Conservation (phyloP, 2,888 invertebrate species). For the Physocephala rufipes region DNA sequence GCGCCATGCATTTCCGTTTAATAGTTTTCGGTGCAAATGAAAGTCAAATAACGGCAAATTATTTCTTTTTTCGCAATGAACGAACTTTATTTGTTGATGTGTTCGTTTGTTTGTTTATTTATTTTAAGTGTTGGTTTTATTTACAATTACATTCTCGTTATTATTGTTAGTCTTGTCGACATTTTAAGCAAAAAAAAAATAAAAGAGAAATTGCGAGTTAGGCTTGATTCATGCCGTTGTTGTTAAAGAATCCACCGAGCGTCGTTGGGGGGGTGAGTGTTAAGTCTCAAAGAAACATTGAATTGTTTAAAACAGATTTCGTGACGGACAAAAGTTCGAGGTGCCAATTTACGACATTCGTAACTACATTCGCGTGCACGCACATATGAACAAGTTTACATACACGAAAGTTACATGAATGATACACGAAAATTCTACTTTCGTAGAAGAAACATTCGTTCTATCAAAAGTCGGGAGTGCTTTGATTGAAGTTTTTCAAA, state of each 20-base stretch:
- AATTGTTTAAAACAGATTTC: conserved; percentile 43
- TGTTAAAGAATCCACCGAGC: background rate
- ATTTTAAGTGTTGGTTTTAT: background rate
- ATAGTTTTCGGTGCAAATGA: conserved; percentile 49
- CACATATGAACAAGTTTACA: background rate
- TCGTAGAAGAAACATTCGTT: too few relatives aligned
- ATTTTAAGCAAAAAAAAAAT: background rate
- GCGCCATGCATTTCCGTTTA: conserved; percentile 24
- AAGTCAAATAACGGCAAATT: conserved; percentile 55
- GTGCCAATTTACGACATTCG: conserved; percentile 54
- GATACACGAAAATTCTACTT: background rate
- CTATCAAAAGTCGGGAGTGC: too few relatives aligned
- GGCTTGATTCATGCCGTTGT: conserved; percentile 7
- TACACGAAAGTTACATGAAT: background rate
- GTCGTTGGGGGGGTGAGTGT: conserved; percentile 29
- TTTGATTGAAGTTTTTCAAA: too few relatives aligned
- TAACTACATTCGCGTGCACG: conserved; percentile 21
- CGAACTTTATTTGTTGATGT: too few relatives aligned
- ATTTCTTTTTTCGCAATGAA: conserved; percentile 27
- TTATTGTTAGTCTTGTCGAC: conserved; percentile 22
- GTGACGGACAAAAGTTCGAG: conserved; percentile 44
- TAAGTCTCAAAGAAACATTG: too few relatives aligned
- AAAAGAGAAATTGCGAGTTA: background rate
- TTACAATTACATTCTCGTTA: conserved; percentile 13
- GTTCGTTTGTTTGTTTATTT: background rate